These are phyloP conservation scores for Microtus montanus DNA, from an alignment of 2,113 vertebrate genomes.

Conservation along the genomic window DNA sequence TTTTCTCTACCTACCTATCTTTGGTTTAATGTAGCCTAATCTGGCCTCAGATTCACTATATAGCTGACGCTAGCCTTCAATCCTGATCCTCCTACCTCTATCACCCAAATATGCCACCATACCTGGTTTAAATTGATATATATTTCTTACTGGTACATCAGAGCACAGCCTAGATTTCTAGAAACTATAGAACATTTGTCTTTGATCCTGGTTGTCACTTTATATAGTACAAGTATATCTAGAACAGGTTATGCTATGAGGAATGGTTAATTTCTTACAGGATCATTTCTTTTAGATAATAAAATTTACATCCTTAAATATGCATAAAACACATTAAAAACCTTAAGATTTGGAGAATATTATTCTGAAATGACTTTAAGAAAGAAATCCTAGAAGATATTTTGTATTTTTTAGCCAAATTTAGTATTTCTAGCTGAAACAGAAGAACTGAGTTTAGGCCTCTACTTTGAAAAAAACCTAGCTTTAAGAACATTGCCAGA, in stretches of 20 bases:
- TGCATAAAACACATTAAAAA: background rate
- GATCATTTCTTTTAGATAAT: background rate
- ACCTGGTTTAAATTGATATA: background rate
- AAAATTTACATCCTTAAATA: background rate
- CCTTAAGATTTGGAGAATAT: background rate
- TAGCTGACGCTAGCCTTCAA: background rate
- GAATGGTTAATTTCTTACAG: background rate
- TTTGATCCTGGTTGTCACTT: background rate
- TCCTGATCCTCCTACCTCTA: background rate
- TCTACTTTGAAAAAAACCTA: background rate
- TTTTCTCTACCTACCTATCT: background rate
- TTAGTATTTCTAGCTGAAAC: slow-evolving; percentile 10
- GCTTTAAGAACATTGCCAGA: background rate
- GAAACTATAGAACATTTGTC: background rate
- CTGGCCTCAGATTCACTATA: background rate
- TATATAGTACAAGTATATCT: background rate
- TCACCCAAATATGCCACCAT: background rate
- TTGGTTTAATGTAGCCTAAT: background rate
- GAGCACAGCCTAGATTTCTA: background rate
- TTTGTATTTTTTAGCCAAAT: background rate
- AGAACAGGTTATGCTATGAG: background rate
- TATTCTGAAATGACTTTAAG: slow-evolving; percentile 1
- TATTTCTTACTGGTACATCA: background rate
- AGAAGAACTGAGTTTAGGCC: background rate
- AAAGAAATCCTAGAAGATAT: background rate